These are phyloP conservation scores for Epizoanthus ramosus DNA, from an alignment of 92 coral and sea anemone genomes.

Conservation along the genomic window DNA sequence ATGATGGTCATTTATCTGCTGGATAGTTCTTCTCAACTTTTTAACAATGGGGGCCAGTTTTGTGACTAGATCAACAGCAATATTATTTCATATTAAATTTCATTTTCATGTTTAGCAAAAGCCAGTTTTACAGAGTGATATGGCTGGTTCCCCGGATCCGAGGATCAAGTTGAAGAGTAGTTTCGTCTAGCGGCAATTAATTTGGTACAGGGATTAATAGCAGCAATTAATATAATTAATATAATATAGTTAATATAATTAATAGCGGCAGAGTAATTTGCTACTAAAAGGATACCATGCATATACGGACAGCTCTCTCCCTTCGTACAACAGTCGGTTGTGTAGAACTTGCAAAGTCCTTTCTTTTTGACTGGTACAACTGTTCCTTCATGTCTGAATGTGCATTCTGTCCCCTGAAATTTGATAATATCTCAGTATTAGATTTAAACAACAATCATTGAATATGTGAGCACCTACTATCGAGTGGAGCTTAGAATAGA, in stretches of 20 bases:
- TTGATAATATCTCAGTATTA: neutral
- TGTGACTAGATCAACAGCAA: neutral
- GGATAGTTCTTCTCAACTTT: too few relatives aligned
- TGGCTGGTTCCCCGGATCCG: too few relatives aligned
- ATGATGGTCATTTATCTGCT: too few relatives aligned
- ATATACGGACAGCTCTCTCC: slow-evolving; percentile 69
- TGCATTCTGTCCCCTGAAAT: slow-evolving; percentile 76
- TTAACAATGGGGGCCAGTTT: too few relatives aligned
- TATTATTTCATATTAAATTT: neutral
- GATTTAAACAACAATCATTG: neutral
- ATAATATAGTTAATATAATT: too few relatives aligned
- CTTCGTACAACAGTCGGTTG: slow-evolving; percentile 56
- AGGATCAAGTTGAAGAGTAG: too few relatives aligned
- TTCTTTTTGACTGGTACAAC: slow-evolving; percentile 53
- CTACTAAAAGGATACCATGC: slow-evolving; percentile 80
- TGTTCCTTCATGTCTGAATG: slow-evolving; percentile 82
- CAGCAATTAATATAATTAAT: too few relatives aligned
- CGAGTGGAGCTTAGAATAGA: too few relatives aligned
- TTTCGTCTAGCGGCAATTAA: too few relatives aligned
- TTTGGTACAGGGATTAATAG: too few relatives aligned
- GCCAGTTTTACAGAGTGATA: neutral
- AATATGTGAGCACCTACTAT: too few relatives aligned
- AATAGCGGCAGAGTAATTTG: too few relatives aligned
- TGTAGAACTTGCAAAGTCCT: slow-evolving; percentile 75
- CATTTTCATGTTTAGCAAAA: neutral